Base-by-base conservation (phyloP, 2,113 vertebrate species). In the Tauraco erythrolophus region DNA sequence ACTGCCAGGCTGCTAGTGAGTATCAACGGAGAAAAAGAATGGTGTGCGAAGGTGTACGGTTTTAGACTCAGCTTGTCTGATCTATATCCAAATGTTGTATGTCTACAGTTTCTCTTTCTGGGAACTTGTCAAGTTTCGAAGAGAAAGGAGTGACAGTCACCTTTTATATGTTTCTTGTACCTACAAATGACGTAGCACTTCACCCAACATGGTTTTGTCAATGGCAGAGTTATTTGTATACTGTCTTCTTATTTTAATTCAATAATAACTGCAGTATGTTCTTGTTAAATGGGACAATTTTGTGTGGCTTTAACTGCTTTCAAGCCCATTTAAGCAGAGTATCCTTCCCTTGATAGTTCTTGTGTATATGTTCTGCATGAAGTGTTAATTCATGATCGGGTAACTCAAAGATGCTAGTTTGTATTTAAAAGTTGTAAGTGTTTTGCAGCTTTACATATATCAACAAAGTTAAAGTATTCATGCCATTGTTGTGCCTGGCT, bases 1-100 rank as follows among this genome's bases (percentile, higher is more conserved):
- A 98, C 89, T 99, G 98, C 91, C 98, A 98, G 96, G 84, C 97
- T 94, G 98, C 98, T 92, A 97, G 98, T 99, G 95, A 97, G 98
- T 98, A 88, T 85, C 60, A 35, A 0, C 53, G 54, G 78, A 85
- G 43, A 43, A 83, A 21, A 74, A 57, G 18, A 18, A 4, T 72
- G 60, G 19, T 51, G 13, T 87, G 43, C 51, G 53, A 43, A 62
- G 46, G 8, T 72, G 25, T 82, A 14, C 18, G 6, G 39, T 51
- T 69, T 51, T 48, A 86, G 30, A 27, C 18, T 76, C 19, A 4
- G n/a, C 43, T 86, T 78, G 17, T 35, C 43, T 88, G 30, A 50
- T 43, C 9, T 65, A 8, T 91, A 2, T 35, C 33, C 39, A 71
- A 5, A 7, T 28, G 10, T 60, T 75, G 3, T 46, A 56, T 51